Conservation (phyloP, 2,113 vertebrate species). For the Macaca nemestrina region DNA sequence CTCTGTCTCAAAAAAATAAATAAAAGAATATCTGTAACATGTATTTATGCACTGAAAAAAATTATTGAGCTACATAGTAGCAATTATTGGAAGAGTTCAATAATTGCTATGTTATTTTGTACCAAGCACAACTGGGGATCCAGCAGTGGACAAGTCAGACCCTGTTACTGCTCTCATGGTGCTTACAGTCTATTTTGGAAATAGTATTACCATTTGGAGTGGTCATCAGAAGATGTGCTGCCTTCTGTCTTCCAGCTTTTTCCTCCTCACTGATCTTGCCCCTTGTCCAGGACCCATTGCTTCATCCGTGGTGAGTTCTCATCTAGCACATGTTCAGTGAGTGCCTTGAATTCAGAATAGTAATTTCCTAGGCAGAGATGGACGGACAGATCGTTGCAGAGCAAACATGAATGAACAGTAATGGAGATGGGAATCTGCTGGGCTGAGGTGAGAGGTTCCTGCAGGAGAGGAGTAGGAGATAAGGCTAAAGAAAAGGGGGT, state of each 20-base stretch:
- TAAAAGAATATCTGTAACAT: not conserved
- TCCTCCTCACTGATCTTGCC: constrained; percentile 13
- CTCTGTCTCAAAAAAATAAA: too few relatives aligned
- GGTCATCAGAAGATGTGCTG: not conserved
- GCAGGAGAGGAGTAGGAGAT: not conserved
- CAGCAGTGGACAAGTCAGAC: not conserved
- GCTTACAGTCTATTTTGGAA: not conserved
- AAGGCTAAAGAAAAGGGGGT: not conserved
- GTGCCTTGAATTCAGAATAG: constrained; percentile 35
- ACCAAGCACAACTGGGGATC: not conserved
- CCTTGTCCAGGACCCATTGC: not conserved
- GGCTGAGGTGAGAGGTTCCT: not conserved
- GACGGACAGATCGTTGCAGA: not conserved
- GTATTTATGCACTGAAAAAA: not conserved
- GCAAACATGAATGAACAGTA: not conserved
- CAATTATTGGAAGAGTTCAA: too few relatives aligned
- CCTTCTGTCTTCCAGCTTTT: not conserved
- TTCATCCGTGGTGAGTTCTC: not conserved
- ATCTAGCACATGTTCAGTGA: not conserved
- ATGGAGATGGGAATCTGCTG: not conserved
- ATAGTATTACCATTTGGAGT: not conserved
- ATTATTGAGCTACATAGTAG: not conserved
- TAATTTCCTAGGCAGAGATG: not conserved
- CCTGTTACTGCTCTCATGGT: not conserved
- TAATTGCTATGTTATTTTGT: too few relatives aligned